Conservation (phyloP, 1,140 invertebrate genomes). For the Drosophila nikananu region DNA sequence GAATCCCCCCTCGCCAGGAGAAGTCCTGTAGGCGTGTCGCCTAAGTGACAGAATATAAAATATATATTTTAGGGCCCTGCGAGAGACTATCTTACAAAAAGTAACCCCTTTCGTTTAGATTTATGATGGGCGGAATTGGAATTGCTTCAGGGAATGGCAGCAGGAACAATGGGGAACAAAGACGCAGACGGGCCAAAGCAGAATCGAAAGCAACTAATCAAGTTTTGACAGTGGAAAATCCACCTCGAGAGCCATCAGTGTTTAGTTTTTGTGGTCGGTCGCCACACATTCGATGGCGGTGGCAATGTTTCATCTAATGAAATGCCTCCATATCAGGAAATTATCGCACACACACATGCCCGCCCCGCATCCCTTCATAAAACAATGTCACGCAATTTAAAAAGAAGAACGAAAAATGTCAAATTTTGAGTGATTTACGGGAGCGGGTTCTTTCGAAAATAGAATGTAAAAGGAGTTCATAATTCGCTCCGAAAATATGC, state of each 20-base stretch:
- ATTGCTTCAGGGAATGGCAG: constrained; percentile 25
- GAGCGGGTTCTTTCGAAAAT: constrained; percentile 66
- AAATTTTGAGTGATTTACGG: constrained; percentile 85
- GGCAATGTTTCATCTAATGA: constrained; percentile 54
- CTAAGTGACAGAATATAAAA: constrained; percentile 67
- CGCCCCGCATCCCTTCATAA: constrained; percentile 59
- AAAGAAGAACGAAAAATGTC: constrained; percentile 65
- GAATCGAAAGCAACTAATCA: constrained; percentile 77
- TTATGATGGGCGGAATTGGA: constrained; percentile 67
- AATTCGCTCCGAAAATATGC: constrained; percentile 48
- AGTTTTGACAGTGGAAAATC: constrained; percentile 77
- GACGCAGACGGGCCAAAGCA: constrained; percentile 32
- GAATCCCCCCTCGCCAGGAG: not conserved
- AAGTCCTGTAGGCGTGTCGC: constrained; percentile 52
- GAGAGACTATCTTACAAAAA: constrained; percentile 47
- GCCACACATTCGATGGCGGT: constrained; percentile 38
- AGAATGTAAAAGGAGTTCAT: constrained; percentile 71
- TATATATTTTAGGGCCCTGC: constrained; percentile 53
- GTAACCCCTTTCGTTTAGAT: constrained; percentile 71
- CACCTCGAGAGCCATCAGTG: constrained; percentile 65
- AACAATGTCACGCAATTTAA: constrained; percentile 85
- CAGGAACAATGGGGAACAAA: constrained; percentile 27
- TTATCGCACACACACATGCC: constrained; percentile 31
- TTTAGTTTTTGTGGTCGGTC: constrained; percentile 36
- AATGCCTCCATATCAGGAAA: constrained; percentile 66